Base-by-base conservation (phyloP, 2,888 invertebrate genomes). In the Chrysomela aeneicollis region DNA sequence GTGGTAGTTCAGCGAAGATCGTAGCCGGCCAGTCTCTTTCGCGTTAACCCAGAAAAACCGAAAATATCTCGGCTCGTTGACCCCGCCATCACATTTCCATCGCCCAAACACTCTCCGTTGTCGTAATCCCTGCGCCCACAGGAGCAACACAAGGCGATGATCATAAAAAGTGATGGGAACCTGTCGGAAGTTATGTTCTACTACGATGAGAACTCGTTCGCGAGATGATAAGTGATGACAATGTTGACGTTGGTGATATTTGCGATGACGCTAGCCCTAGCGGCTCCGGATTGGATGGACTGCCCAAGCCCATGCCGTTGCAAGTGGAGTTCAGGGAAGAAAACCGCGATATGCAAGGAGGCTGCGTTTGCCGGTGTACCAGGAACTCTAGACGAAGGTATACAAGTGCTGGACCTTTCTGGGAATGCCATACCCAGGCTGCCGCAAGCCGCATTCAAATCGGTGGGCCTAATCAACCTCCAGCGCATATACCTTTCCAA, bases 311-410 rank as follows among this genome's bases (percentile, higher is more conserved):
- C 92, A 75, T 95, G 95, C 82, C 89, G 90, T 77, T 95, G 95
- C 87, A 95, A 94, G 85, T 96, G 95, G 95, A 91, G 92, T 49
- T 92, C 92, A 67, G 95, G 95, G 68, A 95, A 95, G 84, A 94
- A 93, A 82, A 93, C 93, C 49, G 95, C 94, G 61, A 87, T 92
- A 65, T 96, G 95, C 84, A 89, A 90, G 69, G 90, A 92, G 77
- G 90, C 92, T 72, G 91, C 92, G 74, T 87, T 95, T 73, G 91
- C 91, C 73, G 87, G 90, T 69, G 88, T 95, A 59, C 95, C 95
- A 46, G 86, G 85, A 12, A 86, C 86, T 0, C 82, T 92, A 61
- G 89, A 90, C 76, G 88, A 84, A 77, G 92, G 89, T 82, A 92
- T 95, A 79, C 95, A 95, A 84, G 93, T 94, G 61, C 86, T 96